Percentiles rank a stretch among this genome's conserved stretches.
phyloP scores from a whole-genome alignment of 2,797 vertebrate species.

The Trematomus bernacchii region DNA sequence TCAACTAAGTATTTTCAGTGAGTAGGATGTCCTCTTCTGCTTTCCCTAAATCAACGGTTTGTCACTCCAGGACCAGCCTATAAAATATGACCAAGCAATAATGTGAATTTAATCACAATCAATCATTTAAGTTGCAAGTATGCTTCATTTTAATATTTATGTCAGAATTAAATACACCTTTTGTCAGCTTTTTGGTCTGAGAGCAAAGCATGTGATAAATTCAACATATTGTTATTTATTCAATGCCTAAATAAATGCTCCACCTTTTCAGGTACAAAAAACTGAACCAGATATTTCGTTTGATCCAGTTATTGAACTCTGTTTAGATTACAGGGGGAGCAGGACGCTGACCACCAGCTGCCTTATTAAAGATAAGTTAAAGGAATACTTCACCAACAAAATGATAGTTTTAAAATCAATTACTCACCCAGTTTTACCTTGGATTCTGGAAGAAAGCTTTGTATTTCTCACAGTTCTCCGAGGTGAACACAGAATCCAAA shows the following conservation, averaged over 20 bases:
- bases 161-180: background rate
- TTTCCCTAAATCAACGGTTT: background rate
- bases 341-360: constrained; percentile 7
- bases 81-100: background rate
- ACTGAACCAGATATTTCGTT: constrained; percentile 5
- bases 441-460: too few species aligned
- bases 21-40: background rate
- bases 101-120: constrained; percentile 18
- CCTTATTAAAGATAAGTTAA: background rate
- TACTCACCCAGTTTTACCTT: too few species aligned
- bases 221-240: constrained; percentile 11
- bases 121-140: background rate
- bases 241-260: background rate
- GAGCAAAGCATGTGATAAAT: background rate
- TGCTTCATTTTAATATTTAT: background rate
- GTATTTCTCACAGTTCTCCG: too few species aligned
- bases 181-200: background rate
- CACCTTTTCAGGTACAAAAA: constrained; percentile 6
- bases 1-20: background rate
- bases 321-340: constrained; percentile 1
- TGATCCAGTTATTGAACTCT: constrained; percentile 20
- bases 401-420: too few species aligned
- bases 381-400: too few species aligned
- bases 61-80: background rate
- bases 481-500: too few species aligned